Evolutionary conservation across 2,797 vertebrate species (phyloP).

Genomic region (Scyliorhinus canicula): DNA sequence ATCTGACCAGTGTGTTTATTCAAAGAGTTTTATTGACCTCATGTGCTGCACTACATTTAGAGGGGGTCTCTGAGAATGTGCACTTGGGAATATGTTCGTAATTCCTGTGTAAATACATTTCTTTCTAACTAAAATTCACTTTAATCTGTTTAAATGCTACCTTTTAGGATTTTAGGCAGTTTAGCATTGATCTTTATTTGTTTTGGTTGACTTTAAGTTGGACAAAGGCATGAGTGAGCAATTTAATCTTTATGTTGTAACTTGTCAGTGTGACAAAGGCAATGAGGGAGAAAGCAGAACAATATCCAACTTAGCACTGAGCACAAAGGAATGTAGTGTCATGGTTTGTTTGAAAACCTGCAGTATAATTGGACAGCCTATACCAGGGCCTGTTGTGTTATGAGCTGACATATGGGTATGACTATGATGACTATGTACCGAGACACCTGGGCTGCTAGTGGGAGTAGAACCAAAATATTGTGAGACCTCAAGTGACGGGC

Average conservation of each 20-base stretch:
- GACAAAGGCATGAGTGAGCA: background rate
- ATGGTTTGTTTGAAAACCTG: conserved; percentile 29
- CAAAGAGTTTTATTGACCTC: background rate
- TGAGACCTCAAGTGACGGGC: background rate
- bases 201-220: background rate
- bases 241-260: conserved; percentile 20
- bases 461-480: conserved; percentile 16
- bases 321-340: background rate
- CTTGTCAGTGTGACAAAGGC: conserved; percentile 8
- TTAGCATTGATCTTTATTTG: background rate
- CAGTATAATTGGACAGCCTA: background rate
- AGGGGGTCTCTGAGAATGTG: background rate
- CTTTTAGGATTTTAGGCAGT: background rate
- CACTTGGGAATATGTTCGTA: background rate
- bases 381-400: background rate
- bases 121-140: background rate
- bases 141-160: background rate
- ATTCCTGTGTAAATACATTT: background rate
- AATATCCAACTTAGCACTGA: background rate
- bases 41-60: background rate
- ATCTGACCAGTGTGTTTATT: background rate
- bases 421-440: conserved; percentile 2
- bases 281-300: conserved; percentile 1
- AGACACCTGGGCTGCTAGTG: conserved; percentile 24
- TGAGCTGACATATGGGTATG: background rate